These are phyloP conservation scores for Pseudococcus viburni DNA, from an alignment of 2,888 invertebrate genomes.

Conservation along the genomic window DNA sequence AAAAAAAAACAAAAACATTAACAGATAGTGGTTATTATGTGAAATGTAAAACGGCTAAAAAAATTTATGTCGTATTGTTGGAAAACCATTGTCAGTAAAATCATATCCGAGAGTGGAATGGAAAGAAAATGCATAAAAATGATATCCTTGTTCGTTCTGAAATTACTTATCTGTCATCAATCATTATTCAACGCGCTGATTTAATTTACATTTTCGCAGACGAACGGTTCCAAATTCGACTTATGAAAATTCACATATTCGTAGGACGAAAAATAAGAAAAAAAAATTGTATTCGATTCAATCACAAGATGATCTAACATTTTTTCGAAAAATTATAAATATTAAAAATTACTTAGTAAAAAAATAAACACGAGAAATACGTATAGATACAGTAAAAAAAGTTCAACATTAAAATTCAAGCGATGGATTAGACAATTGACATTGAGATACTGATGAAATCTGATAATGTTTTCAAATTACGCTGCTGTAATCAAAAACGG, in stretches of 20 bases:
- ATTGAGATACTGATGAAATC: neutral
- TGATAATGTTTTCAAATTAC: neutral
- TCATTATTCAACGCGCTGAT: neutral
- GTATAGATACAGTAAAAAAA: neutral
- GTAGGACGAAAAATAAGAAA: neutral
- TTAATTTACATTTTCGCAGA: neutral
- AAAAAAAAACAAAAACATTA: constrained; percentile 60
- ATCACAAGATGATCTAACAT: neutral
- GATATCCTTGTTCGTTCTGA: neutral
- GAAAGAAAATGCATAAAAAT: neutral
- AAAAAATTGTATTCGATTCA: neutral
- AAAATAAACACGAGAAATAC: constrained; percentile 1
- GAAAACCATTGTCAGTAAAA: constrained; percentile 3
- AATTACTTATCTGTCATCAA: constrained; percentile 6
- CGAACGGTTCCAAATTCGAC: neutral
- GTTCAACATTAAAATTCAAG: neutral
- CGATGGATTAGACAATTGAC: neutral
- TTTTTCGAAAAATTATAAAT: neutral
- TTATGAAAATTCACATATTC: neutral
- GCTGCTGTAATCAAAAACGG: neutral
- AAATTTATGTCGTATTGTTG: constrained; percentile 20
- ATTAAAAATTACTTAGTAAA: neutral
- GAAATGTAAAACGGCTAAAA: constrained; percentile 47
- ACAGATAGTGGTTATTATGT: constrained; percentile 56
- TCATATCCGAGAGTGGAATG: neutral